Evolutionary conservation across 1,140 invertebrate genomes (phyloP).

Genomic region (Neodiprion fabricii): DNA sequence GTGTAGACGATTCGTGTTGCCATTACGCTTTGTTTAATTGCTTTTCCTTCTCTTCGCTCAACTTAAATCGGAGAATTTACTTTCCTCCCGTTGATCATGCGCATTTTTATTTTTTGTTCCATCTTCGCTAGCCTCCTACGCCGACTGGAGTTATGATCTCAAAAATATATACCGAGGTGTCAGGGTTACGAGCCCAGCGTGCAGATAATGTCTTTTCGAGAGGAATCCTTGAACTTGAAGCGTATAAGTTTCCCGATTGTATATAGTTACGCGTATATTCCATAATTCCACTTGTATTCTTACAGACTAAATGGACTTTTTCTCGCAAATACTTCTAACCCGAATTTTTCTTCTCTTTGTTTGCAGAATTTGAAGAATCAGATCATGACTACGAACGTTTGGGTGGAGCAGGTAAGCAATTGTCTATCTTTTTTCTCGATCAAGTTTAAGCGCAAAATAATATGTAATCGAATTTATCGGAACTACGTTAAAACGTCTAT

Average conservation of each 20-base stretch:
- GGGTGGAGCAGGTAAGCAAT: constrained; percentile 90
- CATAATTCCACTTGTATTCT: background rate
- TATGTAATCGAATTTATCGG: no score
- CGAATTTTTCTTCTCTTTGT: constrained; percentile 61
- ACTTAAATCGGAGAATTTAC: background rate
- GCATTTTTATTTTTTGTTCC: background rate
- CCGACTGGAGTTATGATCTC: background rate
- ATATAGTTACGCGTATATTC: constrained; percentile 7
- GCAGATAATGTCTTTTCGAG: constrained; percentile 5
- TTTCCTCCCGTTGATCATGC: background rate
- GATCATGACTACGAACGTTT: constrained; percentile 97
- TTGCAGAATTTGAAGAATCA: constrained; percentile 94
- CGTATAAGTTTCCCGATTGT: background rate
- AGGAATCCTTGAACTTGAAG: background rate
- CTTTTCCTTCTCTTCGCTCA: no score
- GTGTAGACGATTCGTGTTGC: no score
- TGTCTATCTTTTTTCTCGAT: background rate
- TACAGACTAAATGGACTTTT: background rate
- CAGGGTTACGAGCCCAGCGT: background rate
- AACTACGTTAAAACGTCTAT: no score
- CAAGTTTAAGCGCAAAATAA: no score
- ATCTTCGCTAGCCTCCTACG: background rate
- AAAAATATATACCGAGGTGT: no score
- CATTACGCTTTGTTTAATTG: no score
- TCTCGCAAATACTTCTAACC: background rate